Base-by-base conservation (phyloP, 2,113 vertebrate species). In the Hydrochoerus hydrochaeris region DNA sequence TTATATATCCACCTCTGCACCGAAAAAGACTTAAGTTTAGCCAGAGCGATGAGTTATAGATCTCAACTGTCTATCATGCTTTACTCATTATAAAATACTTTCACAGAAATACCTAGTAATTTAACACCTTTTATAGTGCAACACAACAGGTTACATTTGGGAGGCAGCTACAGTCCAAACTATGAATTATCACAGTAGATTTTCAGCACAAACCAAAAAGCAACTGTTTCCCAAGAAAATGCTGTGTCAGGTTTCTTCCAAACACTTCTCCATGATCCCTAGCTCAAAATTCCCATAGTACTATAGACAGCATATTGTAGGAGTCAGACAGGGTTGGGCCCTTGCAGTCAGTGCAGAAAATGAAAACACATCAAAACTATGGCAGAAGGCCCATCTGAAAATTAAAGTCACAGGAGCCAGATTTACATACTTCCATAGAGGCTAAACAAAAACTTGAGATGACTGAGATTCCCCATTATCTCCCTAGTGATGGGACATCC, bases 11-110 rank as follows among this genome's bases (percentile, higher is more conserved):
- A 12, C 41, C 24, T 77, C 12, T n/a, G 41, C 38, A 22, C 58
- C 19, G 58, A 95, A 92, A 93, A 93, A 46, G 54, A 86, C 93
- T 83, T n/a, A n/a, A 78, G 71, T 62, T 93, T 77, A 87, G 75
- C 71, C 63, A 90, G 16, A 73, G 35, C 26, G 78, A 49, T 57
- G 54, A 94, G 52, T 81, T 93, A n/a, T 13, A 44, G 2, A 44
- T 67, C 82, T 85, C 80, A 57, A 26, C 6, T n/a, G 9, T 57
- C 57, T 77, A 82, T 32, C 85, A 96, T 41, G 7, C 3, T 90
- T 85, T 13, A 69, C 84, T 73, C 0, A 3, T 87, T 92, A 82
- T 46, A 65, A 73, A 84, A 32, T 73, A 22, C 28, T 89, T 89
- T 41, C 26, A 69, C 20, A 69, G 28, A 95, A 44, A 3, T 83